Percentiles rank a stretch among this genome's conserved stretches.
Conservation (phyloP, 2,797 vertebrate genomes). For the Neomorphus geoffroyi region DNA sequence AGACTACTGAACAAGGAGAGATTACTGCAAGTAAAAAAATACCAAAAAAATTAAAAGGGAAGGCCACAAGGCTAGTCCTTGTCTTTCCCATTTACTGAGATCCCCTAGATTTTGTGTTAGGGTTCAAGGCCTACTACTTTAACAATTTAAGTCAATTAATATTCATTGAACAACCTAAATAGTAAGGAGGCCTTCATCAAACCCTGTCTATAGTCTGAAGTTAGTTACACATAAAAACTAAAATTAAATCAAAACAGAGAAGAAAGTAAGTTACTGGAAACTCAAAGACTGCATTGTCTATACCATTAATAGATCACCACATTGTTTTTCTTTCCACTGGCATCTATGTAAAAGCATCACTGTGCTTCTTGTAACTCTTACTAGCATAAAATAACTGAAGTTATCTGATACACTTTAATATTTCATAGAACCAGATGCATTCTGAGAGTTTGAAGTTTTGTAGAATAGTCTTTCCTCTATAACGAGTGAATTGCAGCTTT, state of each 20-base stretch:
- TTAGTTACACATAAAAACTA: background rate
- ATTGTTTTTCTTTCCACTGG: background rate
- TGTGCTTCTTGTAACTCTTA: background rate
- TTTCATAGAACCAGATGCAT: background rate
- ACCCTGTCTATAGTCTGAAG: background rate
- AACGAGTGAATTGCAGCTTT: background rate
- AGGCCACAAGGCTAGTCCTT: background rate
- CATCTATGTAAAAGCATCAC: background rate
- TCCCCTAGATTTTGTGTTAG: background rate
- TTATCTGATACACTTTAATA: background rate
- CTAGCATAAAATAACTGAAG: background rate
- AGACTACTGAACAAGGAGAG: background rate
- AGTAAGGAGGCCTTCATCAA: background rate
- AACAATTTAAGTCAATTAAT: background rate
- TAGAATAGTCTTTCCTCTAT: background rate
- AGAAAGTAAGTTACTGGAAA: background rate
- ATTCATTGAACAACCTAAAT: background rate
- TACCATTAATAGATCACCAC: background rate
- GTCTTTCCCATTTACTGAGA: background rate
- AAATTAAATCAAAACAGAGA: background rate
- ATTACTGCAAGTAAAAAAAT: background rate
- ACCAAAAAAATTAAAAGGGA: background rate
- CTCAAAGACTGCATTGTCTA: background rate
- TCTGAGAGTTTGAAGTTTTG: background rate
- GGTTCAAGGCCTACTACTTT: background rate